phyloP scores from a whole-genome alignment of 2,113 vertebrate species.

The Ictidomys tridecemlineatus region DNA sequence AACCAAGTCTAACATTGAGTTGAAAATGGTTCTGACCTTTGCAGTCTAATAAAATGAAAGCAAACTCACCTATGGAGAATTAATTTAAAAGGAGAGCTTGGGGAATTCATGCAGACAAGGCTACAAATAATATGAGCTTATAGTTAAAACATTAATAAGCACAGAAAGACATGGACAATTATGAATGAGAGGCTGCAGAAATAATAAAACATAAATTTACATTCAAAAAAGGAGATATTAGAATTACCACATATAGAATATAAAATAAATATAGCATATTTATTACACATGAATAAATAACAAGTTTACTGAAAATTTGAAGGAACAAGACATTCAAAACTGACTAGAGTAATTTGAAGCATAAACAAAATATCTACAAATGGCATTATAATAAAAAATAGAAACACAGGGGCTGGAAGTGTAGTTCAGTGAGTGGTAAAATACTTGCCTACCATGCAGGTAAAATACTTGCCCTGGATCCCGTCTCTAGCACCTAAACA shows the following conservation, averaged over 20 bases:
- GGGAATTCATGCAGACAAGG: constrained; percentile 38
- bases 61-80: not conserved
- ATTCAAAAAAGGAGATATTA: not conserved
- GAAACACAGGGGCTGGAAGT: not conserved
- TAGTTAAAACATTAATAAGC: constrained; percentile 1
- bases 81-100: constrained; percentile 30
- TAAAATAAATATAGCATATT: not conserved
- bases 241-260: not conserved
- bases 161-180: not conserved
- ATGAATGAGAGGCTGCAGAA: not conserved
- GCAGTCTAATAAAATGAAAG: not conserved
- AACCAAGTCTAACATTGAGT: not conserved
- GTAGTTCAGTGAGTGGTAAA: not conserved
- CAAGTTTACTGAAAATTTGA: not conserved
- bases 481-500: not conserved
- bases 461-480: too few relatives aligned
- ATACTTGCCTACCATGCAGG: not conserved
- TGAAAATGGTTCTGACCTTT: not conserved
- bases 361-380: constrained; percentile 11
- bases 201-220: constrained; percentile 37
- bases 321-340: constrained; percentile 21
- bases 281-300: constrained; percentile 36
- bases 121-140: not conserved
- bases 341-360: constrained; percentile 1
- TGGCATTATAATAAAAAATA: not conserved